Base-by-base conservation (phyloP, 2,113 vertebrate species). In the Abramis brama region DNA sequence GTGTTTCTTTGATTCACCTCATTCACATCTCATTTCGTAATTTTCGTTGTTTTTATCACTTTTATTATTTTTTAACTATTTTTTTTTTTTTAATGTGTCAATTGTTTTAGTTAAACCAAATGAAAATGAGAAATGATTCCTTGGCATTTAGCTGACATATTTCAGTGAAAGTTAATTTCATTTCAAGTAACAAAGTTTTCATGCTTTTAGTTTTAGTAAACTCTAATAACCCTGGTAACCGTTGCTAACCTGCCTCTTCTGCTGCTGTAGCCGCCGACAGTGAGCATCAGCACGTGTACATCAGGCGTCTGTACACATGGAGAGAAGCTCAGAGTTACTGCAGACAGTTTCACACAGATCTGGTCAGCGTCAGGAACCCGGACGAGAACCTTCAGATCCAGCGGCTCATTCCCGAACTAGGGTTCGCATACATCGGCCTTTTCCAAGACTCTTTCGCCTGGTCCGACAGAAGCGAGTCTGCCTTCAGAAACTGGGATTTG, bases 291-390 rank as follows among this genome's bases (percentile, higher is more conserved):
- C 55, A 77, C 43, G 6, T 85, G 11, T 15, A 39, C 4, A 33
- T 85, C 19, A 1, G 27, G 1, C 3, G 17, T 2, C 1, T 21
- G 8, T 71, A 45, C 15, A 76, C 39, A 21, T 88, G 89, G 83
- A 25, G 8, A 12, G 27, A 12, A 12, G 85, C 87, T 30, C 74
- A 52, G 74, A 9, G 25, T 0, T 17, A 76, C 74, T 76, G 74
- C 4, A 9, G 74, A n/a, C 68, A 36, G 19, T 1, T 60, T 19
- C 13, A 88, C 84, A 87, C 75, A 1, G 84, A 89, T 33, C 78
- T 88, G 82, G 82, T 36, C 60, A 85, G 45, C 17, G 68, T 82
- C 4, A 83, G 59, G 27, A 83, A 59, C 39, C 30, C 23, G 17
- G 8, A 19, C 0, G 78, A 80, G 85, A 88, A 84, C 50, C 11